Evolutionary conservation across 92 coral and sea anemone species (phyloP).

Genomic region (Palythoa heliodiscus): DNA sequence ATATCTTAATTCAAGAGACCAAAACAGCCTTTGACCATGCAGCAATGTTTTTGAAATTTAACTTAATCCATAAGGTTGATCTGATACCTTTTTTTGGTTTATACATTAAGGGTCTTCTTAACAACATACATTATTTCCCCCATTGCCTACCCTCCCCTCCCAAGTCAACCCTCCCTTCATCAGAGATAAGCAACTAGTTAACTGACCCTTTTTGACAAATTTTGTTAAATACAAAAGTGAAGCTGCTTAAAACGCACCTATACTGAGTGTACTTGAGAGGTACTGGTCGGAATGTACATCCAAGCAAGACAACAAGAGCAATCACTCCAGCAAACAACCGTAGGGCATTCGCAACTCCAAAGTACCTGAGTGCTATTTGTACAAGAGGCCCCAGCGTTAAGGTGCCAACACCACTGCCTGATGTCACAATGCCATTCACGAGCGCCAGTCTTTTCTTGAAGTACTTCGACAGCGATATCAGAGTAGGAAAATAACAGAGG

Average conservation of each 20-base stretch:
- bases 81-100: too few relatives aligned
- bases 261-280: conserved; percentile 52
- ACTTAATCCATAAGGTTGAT: too few relatives aligned
- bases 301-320: conserved; percentile 62
- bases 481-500: conserved; percentile 86
- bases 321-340: conserved; percentile 69
- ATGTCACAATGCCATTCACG: conserved; percentile 84
- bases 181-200: too few relatives aligned
- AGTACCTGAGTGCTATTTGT: conserved; percentile 55
- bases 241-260: background rate
- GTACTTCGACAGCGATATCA: conserved; percentile 81
- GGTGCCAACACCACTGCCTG: conserved; percentile 92
- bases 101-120: too few relatives aligned
- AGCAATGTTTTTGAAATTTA: too few relatives aligned
- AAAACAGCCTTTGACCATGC: too few relatives aligned
- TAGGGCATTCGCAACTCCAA: conserved; percentile 69
- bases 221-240: too few relatives aligned
- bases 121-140: too few relatives aligned
- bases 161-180: too few relatives aligned
- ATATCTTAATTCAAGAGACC: too few relatives aligned
- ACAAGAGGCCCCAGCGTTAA: conserved; percentile 71
- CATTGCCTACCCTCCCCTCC: too few relatives aligned
- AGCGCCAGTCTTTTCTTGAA: conserved; percentile 80
- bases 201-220: too few relatives aligned
- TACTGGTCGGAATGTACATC: conserved; percentile 76